A percentile compares a stretch with the other conserved stretches of the same genome.
phyloP scores from a whole-genome alignment of 2,888 invertebrate species.

The Belgica antarctica region DNA sequence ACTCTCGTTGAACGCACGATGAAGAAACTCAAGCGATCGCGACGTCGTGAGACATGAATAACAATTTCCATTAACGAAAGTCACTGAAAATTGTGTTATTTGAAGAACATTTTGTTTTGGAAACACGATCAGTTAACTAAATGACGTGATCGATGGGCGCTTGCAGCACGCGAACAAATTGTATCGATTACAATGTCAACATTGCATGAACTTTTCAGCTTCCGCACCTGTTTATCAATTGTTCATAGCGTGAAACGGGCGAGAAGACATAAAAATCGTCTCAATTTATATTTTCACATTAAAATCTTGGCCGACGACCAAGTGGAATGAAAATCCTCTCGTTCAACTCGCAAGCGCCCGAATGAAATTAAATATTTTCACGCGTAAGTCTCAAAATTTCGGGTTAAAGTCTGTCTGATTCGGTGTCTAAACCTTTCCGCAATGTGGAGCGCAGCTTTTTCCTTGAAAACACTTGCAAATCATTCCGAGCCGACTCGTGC shows the following conservation, averaged over 20 bases:
- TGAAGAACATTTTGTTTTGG: not conserved
- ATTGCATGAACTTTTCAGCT: not conserved
- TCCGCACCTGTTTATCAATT: conserved; percentile 33
- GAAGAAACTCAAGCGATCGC: not conserved
- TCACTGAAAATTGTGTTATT: too few relatives aligned
- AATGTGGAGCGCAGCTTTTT: not conserved
- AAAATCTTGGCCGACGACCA: conserved; percentile 32
- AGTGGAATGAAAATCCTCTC: conserved; percentile 20
- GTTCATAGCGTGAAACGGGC: conserved; percentile 4
- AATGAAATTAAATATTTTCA: conserved; percentile 30
- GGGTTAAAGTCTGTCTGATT: not conserved
- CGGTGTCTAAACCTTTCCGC: not conserved
- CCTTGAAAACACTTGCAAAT: conserved; percentile 8
- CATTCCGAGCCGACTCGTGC: not conserved
- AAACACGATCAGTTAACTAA: not conserved
- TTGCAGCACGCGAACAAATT: too few relatives aligned
- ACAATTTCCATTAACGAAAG: too few relatives aligned
- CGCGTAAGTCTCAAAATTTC: conserved; percentile 4
- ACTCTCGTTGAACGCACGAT: not conserved
- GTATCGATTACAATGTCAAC: conserved; percentile 25
- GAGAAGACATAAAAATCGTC: not conserved
- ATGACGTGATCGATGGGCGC: not conserved
- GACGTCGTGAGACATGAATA: too few relatives aligned
- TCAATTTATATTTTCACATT: not conserved
- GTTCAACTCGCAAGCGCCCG: conserved; percentile 12